Evolutionary conservation across 2,888 invertebrate species (phyloP), one percentile per base, ranked within the genome.

Genomic region (Harpagoxenus sublaevis): DNA sequence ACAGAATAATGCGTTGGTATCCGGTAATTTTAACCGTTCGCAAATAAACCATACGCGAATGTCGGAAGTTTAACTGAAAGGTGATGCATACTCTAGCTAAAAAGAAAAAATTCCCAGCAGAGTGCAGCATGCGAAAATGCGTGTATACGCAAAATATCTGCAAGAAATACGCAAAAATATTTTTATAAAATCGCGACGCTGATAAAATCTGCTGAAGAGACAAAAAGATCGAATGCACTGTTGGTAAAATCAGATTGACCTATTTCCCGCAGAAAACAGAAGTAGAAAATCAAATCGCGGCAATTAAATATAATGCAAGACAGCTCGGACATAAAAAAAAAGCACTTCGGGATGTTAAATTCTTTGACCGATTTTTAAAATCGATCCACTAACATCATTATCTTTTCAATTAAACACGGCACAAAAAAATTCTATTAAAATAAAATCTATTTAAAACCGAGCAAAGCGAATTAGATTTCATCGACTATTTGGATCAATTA

Each of bases 241-340:
- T 45, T 45, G n/a, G n/a, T 45, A 45, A 62, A 48, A 60, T 35
- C 48, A 45, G 39, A 9, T 48, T 73, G 79, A 73, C 71, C 57
- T 23, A 71, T 79, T 57, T 79, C 23, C 73, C 15, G 23, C 60
- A 4, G 73, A 39, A 48, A 81, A 81, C 60, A 48, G 18, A 73
- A 62, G 60, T 48, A 39, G 60, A 60, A 51, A 51, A 81, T 62
- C 73, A 62, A 79, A 60, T 71, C 73, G 31, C 39, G 48, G 8
- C 51, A 73, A 81, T 73, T 81, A 81, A 73, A 48, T 73, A 48
- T 18, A 73, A 28, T 73, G 45, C 57, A 51, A 62, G 73, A 39
- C 39, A 18, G 39, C 48, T 71, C 35, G 71, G 18, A 39, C n/a
- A 39, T 60, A 73, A 81, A 60, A 31, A 31, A 39, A 42, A 28